Base-by-base conservation (phyloP, 2,888 invertebrate genomes). In the Trachelus stipa region DNA sequence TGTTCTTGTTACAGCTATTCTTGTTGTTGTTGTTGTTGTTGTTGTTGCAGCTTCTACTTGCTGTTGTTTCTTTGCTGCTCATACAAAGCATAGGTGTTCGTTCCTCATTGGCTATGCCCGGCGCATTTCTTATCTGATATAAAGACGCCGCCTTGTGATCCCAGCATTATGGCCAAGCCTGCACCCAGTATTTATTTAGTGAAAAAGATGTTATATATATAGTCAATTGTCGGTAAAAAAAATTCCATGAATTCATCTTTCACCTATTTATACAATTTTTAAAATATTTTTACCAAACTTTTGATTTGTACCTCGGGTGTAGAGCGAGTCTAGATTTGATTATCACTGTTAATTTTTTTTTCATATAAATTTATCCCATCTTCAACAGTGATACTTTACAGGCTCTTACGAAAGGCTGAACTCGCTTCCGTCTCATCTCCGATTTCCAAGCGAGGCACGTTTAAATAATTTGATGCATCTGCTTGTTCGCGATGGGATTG, bases 101-200 rank as follows among this genome's bases (percentile, higher is more conserved):
- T 83, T 85, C 83, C 86, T 86, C 87, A 81, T 86, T 83, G 84
- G 83, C 84, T 83, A 84, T 86, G 85, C 84, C 82, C 78, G 81
- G 86, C 85, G 85, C 83, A 84, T 87, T 84, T 84, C 82, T 88
- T 88, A 88, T 88, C 88, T 85, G 88, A 87, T 88, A 81, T 81
- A 88, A 86, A 87, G 88, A 86, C 83, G 84, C 87, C 87, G 88
- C 87, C 83, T 79, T 74, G 80, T 78, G 79, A 77, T 81, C 75
- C 75, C 30, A 15, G 73, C 73, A 71, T 34, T 23, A 23, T 56
- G 56, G 23, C 23, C 9, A 15, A 23, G 56, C 23, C 56, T 56
- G 56, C 23, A 23, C 23, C 9, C 23, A 23, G 56, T 56, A 56
- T 56, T 56, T 56, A 56, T 23, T 56, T 56, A 56, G 23, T 56